Base-by-base conservation (phyloP, 1,140 invertebrate species). In the Drosophila mojavensis region DNA sequence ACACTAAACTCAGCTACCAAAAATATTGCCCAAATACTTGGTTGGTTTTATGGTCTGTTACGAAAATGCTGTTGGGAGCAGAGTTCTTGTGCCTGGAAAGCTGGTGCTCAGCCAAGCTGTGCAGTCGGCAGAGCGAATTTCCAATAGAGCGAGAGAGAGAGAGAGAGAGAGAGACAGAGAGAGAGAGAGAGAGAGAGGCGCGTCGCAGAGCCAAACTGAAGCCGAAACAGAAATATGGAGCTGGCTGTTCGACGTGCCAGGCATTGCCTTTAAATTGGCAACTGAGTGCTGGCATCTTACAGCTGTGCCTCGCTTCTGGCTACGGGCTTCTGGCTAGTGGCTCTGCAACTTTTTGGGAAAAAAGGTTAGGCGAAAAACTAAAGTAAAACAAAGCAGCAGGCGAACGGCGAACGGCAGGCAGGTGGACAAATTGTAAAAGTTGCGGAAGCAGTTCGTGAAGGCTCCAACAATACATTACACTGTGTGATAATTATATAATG, bases 401-500 rank as follows among this genome's bases (percentile, higher is more conserved):
- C n/a, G 47, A 36, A 66, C 41, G 41, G 56, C n/a, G 47, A 36
- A 30, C 28, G n/a, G 43, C 36, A 39, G 10, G 48, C 53, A 66
- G 53, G 7, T 61, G 26, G 30, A 39, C 28, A 63, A 58, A 65
- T 43, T 54, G 48, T 69, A 51, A 58, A 71, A 67, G 45, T 51
- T 65, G n/a, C 6, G 20, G 20, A 66, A 50, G 33, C 24, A 30
- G 20, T 67, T 67, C 24, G 56, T 59, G 45, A 41, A 20, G 7
- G 28, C 58, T 54, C 28, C 3, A 54, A 59, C 54, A 63, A 70
- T 15, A 26, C 61, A 65, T 41, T 51, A 43, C 17, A 7, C 53
- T 54, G 20, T 61, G 56, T 48, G 48, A 68, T 61, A 68, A 73
- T 73, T 73, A 73, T 73, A 73, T 68, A 73, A 73, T 72, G 55